Conservation (phyloP, 2,888 invertebrate genomes). For the Lamellibrachia satsuma region DNA sequence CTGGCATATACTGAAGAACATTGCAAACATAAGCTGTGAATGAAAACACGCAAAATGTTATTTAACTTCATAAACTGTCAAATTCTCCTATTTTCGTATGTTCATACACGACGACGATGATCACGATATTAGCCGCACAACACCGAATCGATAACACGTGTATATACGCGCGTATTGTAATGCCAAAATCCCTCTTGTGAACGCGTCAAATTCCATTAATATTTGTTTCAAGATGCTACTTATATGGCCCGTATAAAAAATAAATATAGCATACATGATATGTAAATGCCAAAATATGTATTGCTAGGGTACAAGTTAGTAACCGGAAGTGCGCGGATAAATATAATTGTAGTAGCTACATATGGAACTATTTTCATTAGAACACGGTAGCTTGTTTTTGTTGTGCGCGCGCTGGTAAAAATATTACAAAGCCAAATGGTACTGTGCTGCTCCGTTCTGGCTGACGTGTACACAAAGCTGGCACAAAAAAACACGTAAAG, state of each 20-base stretch:
- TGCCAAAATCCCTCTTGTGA: neutral
- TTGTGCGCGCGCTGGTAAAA: neutral
- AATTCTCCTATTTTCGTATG: neutral
- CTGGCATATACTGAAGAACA: neutral
- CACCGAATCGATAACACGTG: constrained; percentile 13
- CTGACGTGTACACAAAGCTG: neutral
- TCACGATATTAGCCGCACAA: neutral
- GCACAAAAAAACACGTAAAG: neutral
- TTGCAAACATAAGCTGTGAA: neutral
- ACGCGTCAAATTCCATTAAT: neutral
- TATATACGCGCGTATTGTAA: constrained; percentile 10
- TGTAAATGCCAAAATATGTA: neutral
- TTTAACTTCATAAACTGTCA: constrained; percentile 4
- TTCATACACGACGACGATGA: neutral
- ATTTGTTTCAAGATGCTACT: neutral
- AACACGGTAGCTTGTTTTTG: neutral
- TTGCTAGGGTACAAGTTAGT: neutral
- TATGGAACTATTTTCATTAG: constrained; percentile 10
- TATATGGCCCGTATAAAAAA: neutral
- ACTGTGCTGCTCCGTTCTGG: neutral
- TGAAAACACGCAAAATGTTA: neutral
- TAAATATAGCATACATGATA: neutral
- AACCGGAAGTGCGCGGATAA: constrained; percentile 17
- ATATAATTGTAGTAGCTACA: neutral
- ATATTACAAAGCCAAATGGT: neutral